Conservation (phyloP, 2,888 invertebrate genomes). For the Abscondita cerata region DNA sequence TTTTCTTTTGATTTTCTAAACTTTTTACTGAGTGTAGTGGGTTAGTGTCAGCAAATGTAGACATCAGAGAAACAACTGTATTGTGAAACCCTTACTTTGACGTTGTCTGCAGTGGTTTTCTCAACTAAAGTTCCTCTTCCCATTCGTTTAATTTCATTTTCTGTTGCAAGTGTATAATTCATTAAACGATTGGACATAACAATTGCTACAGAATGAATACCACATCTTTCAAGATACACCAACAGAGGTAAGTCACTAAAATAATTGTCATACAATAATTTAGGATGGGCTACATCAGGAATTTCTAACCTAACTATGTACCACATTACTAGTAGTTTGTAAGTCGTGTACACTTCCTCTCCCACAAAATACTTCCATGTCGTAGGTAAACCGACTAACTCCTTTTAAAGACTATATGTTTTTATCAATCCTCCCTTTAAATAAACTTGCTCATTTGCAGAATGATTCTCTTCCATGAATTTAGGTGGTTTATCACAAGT, state of each 20-base stretch:
- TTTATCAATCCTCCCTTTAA: too few relatives aligned
- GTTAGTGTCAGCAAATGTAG: conserved; percentile 45
- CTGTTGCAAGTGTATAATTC: neutral
- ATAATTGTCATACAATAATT: conserved; percentile 43
- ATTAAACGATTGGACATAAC: neutral
- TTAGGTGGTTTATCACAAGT: too few relatives aligned
- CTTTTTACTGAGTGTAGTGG: conserved; percentile 47
- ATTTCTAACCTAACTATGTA: conserved; percentile 41
- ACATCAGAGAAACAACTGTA: conserved; percentile 46
- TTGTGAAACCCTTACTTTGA: conserved; percentile 38
- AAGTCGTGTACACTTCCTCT: conserved; percentile 29
- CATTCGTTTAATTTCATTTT: neutral
- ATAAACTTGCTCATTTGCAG: too few relatives aligned
- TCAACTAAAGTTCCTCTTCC: neutral
- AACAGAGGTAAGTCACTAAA: conserved; percentile 36
- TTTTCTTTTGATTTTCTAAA: conserved; percentile 48
- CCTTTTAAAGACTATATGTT: too few relatives aligned
- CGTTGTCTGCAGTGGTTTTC: neutral
- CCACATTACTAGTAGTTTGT: conserved; percentile 41
- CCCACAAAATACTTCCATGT: conserved; percentile 14
- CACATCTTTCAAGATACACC: neutral
- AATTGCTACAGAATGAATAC: conserved; percentile 4
- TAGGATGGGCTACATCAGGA: conserved; percentile 35
- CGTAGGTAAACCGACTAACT: conserved; percentile 6
- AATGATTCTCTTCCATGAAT: too few relatives aligned